Evolutionary conservation across 2,797 vertebrate species (phyloP), one percentile per base, ranked within the genome.

Genomic region (Dendrocincla fuliginosa): DNA sequence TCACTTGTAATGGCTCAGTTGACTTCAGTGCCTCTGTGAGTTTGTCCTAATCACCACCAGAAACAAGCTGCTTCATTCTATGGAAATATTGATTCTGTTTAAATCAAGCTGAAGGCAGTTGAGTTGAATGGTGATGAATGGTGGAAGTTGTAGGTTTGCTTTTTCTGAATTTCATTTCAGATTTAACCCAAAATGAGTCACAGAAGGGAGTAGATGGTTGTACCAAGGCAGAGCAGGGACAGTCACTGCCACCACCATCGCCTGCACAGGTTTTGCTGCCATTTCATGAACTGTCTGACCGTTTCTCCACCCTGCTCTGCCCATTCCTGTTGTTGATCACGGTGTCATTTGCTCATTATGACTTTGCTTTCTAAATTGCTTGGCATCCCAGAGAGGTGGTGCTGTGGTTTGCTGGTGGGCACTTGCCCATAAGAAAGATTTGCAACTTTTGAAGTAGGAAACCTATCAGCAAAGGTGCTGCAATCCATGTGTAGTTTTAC

Each of bases 81-180:
- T 50, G 33, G 67, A 86, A 95, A 90, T 93, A 90, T 2, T 91
- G 85, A 95, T 91, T 90, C 63, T 82, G 11, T 69, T 73, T 79
- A 47, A 57, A 76, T 74, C 67, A 70, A 56, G 52, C 41, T 86
- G 79, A 81, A 90, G 42, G 81, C 82, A 61, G 0, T 78, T 71
- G 65, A 84, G 35, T 76, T 90, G 70, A 25, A 4, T 28, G 37
- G 18, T 75, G 41, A 32, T 52, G 32, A 86, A 10, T 63, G 32
- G 19, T 64, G n/a, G 44, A 81, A 82, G 28, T 37, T 0, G 1
- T 17, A 55, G 65, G 8, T 67, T 65, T 25, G 11, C n/a, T 92
- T 88, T 56, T 57, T 90, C 52, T 87, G 73, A 75, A 44, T 75
- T 91, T 84, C 73, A 22, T 41, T 65, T 37, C 30, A 42, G 71